These are phyloP conservation scores for Sesia bembeciformis DNA, from an alignment of 2,888 invertebrate species.

Conservation along the genomic window DNA sequence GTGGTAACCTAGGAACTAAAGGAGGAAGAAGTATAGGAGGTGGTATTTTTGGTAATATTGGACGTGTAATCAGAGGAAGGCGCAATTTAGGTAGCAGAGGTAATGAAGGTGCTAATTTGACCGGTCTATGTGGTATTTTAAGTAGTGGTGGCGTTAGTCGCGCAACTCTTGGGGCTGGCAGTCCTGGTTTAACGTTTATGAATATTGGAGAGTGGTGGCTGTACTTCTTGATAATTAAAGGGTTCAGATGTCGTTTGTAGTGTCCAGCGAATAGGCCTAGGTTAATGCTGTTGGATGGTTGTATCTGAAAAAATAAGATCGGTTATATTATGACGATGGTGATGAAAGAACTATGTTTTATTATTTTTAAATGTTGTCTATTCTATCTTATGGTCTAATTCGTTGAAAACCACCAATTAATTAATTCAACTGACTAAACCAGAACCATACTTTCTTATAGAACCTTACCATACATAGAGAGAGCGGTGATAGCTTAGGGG, in stretches of 20 bases:
- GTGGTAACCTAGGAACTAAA: constrained; percentile 12
- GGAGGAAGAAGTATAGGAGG: constrained; percentile 13
- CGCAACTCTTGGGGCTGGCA: neutral
- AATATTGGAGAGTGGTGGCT: constrained; percentile 31
- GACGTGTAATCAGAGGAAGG: constrained; percentile 6
- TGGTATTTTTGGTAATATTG: constrained; percentile 16
- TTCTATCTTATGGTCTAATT: too few relatives aligned
- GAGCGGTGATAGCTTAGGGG: too few relatives aligned
- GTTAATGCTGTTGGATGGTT: constrained; percentile 17
- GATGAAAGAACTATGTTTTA: too few relatives aligned
- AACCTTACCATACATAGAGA: too few relatives aligned
- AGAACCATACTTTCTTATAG: too few relatives aligned
- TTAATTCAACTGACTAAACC: too few relatives aligned
- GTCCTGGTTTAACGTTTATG: constrained; percentile 23
- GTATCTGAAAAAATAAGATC: constrained; percentile 21
- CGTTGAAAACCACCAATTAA: too few relatives aligned
- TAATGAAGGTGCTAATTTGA: constrained; percentile 1
- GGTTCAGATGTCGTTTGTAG: constrained; percentile 23
- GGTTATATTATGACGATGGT: too few relatives aligned
- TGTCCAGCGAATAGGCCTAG: constrained; percentile 37
- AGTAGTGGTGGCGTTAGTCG: constrained; percentile 11
- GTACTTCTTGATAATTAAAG: constrained; percentile 28
- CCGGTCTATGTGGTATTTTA: neutral
- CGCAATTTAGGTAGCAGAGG: constrained; percentile 2
- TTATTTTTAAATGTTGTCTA: too few relatives aligned